Conservation (phyloP, 2,113 vertebrate species). For the Vireo altiloquus region DNA sequence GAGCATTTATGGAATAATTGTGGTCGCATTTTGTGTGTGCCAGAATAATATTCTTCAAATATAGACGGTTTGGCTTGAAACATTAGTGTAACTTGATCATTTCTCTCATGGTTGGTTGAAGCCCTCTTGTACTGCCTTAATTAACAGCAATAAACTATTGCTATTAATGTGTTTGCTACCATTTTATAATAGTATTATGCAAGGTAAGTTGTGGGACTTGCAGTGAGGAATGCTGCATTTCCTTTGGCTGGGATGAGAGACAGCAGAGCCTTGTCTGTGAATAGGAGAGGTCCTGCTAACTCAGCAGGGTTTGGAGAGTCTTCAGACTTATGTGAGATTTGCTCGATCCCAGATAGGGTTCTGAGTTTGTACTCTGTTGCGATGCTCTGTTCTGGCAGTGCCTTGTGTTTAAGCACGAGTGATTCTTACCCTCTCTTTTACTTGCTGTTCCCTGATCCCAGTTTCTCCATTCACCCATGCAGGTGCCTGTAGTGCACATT, state of each 20-base stretch:
- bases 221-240: not conserved
- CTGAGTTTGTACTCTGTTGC: not conserved
- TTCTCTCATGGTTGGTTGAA: not conserved
- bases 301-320: not conserved
- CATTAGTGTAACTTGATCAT: not conserved
- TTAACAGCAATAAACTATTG: not conserved
- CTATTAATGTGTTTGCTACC: not conserved
- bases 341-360: not conserved
- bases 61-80: not conserved
- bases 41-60: not conserved
- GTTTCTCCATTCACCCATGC: not conserved
- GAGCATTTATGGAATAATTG: not conserved
- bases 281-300: not conserved
- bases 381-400: not conserved
- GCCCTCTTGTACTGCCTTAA: not conserved
- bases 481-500: not conserved
- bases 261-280: rapidly evolving
- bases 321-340: rapidly evolving
- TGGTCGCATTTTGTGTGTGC: not conserved
- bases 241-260: not conserved
- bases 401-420: rapidly evolving
- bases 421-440: not conserved
- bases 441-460: not conserved
- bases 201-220: not conserved
- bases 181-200: not conserved